Evolutionary conservation across 2,113 vertebrate species (phyloP).

Genomic region (Oryzias celebensis): DNA sequence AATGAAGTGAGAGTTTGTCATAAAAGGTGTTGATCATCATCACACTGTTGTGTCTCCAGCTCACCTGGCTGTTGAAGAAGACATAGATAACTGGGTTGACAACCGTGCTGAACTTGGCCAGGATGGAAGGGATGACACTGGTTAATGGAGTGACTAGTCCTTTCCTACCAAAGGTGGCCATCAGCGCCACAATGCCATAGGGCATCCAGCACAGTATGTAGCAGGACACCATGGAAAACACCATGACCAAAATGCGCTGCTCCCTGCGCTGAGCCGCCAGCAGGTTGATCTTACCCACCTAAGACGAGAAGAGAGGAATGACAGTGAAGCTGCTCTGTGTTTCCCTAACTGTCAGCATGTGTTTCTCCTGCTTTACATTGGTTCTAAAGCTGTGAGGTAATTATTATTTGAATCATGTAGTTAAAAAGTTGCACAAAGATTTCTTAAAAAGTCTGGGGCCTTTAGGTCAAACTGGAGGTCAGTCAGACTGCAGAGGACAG

Average conservation of each 20-base stretch:
- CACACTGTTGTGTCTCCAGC: not conserved
- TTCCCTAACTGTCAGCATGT: too few relatives aligned
- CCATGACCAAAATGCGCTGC: conserved; percentile 78
- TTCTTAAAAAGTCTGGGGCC: too few relatives aligned
- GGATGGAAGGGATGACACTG: conserved; percentile 77
- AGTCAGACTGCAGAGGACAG: too few relatives aligned
- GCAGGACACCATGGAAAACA: conserved; percentile 78
- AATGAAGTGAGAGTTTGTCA: too few relatives aligned
- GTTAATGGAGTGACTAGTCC: conserved; percentile 70
- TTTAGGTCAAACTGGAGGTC: too few relatives aligned
- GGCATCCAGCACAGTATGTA: conserved; percentile 83
- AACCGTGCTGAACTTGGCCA: conserved; percentile 84
- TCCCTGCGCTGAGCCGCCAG: conserved; percentile 76
- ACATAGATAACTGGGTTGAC: conserved; percentile 83
- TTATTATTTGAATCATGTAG: too few relatives aligned
- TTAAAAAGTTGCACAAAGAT: too few relatives aligned
- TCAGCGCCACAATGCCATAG: conserved; percentile 77
- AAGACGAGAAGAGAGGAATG: not conserved
- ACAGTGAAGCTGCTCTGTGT: too few relatives aligned
- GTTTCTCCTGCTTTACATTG: too few relatives aligned
- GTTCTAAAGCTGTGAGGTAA: too few relatives aligned
- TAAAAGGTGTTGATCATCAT: not conserved
- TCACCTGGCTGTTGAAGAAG: conserved; percentile 83
- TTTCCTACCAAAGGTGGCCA: conserved; percentile 75
- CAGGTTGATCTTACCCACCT: conserved; percentile 81